Evolutionary conservation across 2,797 vertebrate genomes (phyloP), one percentile per base, ranked within the genome.

Genomic region (Sebastes melanostomus): DNA sequence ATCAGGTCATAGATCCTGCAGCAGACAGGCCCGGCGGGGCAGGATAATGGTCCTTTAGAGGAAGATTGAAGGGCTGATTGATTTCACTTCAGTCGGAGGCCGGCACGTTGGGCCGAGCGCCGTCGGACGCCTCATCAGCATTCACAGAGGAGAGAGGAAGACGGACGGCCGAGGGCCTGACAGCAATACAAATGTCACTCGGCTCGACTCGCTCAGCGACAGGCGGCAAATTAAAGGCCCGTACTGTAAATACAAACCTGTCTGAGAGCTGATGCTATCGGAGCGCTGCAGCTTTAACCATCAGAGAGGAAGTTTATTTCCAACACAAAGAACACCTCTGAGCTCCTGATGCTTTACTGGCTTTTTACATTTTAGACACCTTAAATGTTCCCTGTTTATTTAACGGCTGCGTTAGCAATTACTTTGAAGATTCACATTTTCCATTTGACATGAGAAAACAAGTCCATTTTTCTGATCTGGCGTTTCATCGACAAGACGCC

Each of bases 51-150:
- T 88, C 86, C 89, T 90, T 88, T 92, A 93, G 89, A 92, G 89
- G 86, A 89, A 78, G 77, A 92, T 82, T 94, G 94, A 95, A 89
- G 89, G 93, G 81, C 88, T 91, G 93, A 94, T 95, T 94, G 95
- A 96, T 96, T 94, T 94, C 87, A 88, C 87, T 91, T 94, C 91
- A 94, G 90, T 87, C 87, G 88, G 88, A 92, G 89, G 86, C 89
- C 86, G 86, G 81, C 59, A 75, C 88, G 89, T 90, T 83, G 79
- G 85, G 79, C 82, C 25, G 66, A 89, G 78, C 75, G 66, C 83
- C 52, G 8, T 62, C 55, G 46, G 83, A 84, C 79, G 75, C 75
- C 89, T 94, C 89, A 93, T 94, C 92, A 89, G 87, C 89, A 95
- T 95, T 94, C 94, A 84, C 52, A 36, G 73, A 63, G 72, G 83